Evolutionary conservation across 2,888 invertebrate species (phyloP).

Genomic region (Acleris sparsana): DNA sequence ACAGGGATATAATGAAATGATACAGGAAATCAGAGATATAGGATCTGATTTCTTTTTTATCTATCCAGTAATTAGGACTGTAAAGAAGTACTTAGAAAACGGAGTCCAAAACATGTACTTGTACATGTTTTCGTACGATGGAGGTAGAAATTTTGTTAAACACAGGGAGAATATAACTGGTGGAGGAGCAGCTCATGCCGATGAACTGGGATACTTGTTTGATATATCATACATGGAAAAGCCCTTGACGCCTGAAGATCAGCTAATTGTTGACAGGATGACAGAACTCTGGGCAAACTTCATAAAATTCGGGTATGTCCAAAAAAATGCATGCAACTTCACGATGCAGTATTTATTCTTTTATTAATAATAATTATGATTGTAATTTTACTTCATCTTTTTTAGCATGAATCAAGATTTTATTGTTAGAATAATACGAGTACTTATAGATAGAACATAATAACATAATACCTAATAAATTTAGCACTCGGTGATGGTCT

Average conservation of each 20-base stretch:
- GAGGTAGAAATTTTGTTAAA: slow-evolving; percentile 45
- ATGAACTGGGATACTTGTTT: slow-evolving; percentile 56
- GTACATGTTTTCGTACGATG: slow-evolving; percentile 51
- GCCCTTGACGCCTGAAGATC: slow-evolving; percentile 46
- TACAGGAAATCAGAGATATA: slow-evolving; percentile 43
- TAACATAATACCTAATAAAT: too few relatives aligned
- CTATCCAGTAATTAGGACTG: slow-evolving; percentile 46
- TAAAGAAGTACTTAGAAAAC: slow-evolving; percentile 44
- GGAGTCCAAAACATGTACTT: slow-evolving; percentile 45
- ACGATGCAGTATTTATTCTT: too few relatives aligned
- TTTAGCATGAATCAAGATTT: too few relatives aligned
- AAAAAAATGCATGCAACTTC: background rate
- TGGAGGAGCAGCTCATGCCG: slow-evolving; percentile 49
- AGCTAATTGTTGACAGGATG: slow-evolving; percentile 53
- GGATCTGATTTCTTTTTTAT: slow-evolving; percentile 48
- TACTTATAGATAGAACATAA: too few relatives aligned
- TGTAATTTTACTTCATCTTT: too few relatives aligned
- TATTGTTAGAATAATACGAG: too few relatives aligned
- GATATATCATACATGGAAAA: slow-evolving; percentile 41
- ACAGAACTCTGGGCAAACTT: slow-evolving; percentile 60
- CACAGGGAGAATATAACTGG: slow-evolving; percentile 41
- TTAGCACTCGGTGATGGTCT: too few relatives aligned
- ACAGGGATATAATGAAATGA: slow-evolving; percentile 11
- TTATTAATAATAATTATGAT: too few relatives aligned
- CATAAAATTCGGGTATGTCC: slow-evolving; percentile 57